These are phyloP conservation scores for Enteromius unitaeniatus DNA, from an alignment of 2,797 vertebrate species.

Conservation along the genomic window DNA sequence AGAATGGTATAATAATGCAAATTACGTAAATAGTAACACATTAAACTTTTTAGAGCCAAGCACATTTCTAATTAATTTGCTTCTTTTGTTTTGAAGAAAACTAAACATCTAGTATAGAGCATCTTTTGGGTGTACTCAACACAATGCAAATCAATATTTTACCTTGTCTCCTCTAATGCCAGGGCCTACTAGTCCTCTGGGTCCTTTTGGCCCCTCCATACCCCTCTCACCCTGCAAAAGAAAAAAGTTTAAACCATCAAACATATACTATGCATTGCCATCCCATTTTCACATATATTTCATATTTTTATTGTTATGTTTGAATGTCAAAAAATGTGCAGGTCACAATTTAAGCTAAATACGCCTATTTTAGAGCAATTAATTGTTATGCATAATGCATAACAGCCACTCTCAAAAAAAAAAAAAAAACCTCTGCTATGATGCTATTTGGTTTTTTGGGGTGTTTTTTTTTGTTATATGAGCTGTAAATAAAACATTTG, in stretches of 20 bases:
- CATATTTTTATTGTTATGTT: not conserved
- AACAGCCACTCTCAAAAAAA: not conserved
- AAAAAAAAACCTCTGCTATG: not conserved
- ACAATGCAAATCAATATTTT: conserved; percentile 14
- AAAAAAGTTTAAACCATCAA: conserved; percentile 16
- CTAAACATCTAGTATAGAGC: not conserved
- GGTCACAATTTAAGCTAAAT: not conserved
- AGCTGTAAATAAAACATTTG: not conserved
- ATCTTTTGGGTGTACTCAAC: not conserved
- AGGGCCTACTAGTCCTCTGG: conserved; percentile 79
- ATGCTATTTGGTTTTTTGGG: too few relatives aligned
- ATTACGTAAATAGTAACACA: not conserved
- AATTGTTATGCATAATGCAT: not conserved
- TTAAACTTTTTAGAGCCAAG: not conserved
- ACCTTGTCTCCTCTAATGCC: conserved; percentile 92
- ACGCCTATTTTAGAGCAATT: not conserved
- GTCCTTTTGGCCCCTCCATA: conserved; percentile 85
- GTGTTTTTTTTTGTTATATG: too few relatives aligned
- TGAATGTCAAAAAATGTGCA: not conserved
- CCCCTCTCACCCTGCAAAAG: conserved; percentile 84
- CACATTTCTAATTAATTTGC: not conserved
- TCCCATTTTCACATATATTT: not conserved
- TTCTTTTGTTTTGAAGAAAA: not conserved
- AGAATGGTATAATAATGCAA: not conserved
- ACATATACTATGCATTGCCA: not conserved